A percentile compares a stretch with the other conserved stretches of the same genome.
Evolutionary conservation across 2,113 vertebrate genomes (phyloP).

Genomic region (Sminthopsis crassicaudata): DNA sequence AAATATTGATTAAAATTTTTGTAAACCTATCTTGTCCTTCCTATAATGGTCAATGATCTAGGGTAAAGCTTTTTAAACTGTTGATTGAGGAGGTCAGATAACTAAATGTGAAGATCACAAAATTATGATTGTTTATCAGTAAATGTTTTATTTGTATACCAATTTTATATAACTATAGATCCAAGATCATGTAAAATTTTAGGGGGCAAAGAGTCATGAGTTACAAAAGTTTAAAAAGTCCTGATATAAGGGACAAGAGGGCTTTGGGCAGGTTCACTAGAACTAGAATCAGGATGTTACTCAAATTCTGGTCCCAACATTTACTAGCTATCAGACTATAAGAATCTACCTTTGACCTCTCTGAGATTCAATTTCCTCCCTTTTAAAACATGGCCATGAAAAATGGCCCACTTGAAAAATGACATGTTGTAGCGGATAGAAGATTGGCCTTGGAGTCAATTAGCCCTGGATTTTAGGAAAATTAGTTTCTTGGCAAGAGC

Average conservation of each 20-base stretch:
- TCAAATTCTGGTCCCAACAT: neutral
- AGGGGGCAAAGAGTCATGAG: too few relatives aligned
- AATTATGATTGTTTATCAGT: too few relatives aligned
- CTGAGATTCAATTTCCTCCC: neutral
- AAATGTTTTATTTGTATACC: too few relatives aligned
- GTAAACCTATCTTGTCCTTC: neutral
- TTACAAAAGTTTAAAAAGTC: too few relatives aligned
- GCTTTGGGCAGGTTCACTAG: neutral
- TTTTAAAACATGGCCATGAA: neutral
- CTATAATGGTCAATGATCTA: neutral
- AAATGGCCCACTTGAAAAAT: neutral
- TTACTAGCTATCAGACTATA: neutral
- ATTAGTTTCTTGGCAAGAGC: neutral
- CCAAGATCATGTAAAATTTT: too few relatives aligned
- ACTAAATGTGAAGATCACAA: too few relatives aligned
- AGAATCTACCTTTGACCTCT: neutral
- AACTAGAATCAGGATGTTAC: neutral
- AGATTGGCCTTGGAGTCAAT: neutral
- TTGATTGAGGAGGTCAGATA: too few relatives aligned
- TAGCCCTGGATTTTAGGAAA: neutral
- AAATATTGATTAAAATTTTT: neutral
- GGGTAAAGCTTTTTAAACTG: too few relatives aligned
- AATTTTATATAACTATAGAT: too few relatives aligned
- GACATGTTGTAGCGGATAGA: neutral
- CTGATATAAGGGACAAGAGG: neutral